phyloP scores from a whole-genome alignment of 2,888 invertebrate species.

The Tortricodes alternella region DNA sequence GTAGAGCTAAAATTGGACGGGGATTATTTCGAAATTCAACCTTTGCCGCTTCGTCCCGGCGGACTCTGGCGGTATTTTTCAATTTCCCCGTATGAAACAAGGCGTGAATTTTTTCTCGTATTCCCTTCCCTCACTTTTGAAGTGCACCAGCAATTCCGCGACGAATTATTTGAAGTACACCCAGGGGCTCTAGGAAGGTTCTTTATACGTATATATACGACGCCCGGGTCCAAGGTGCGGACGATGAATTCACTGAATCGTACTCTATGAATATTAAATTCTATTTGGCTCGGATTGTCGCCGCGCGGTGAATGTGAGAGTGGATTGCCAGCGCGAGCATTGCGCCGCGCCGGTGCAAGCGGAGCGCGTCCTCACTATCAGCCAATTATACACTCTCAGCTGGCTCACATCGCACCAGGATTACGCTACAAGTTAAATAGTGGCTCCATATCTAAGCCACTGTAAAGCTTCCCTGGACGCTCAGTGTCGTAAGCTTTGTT shows the following conservation, averaged over 20 bases:
- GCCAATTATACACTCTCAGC: slow-evolving; percentile 24
- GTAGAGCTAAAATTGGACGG: slow-evolving; percentile 44
- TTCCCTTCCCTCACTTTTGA: slow-evolving; percentile 62
- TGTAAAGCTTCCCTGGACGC: slow-evolving; percentile 17
- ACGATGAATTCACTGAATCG: slow-evolving; percentile 80
- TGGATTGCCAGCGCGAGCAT: slow-evolving; percentile 42
- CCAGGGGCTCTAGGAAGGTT: slow-evolving; percentile 70
- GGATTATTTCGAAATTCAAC: slow-evolving; percentile 55
- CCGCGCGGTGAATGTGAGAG: slow-evolving; percentile 68
- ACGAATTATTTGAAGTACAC: slow-evolving; percentile 77
- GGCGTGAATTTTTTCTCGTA: slow-evolving; percentile 58
- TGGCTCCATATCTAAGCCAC: slow-evolving; percentile 8
- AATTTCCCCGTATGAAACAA: slow-evolving; percentile 72
- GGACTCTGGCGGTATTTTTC: slow-evolving; percentile 67
- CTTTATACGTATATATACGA: slow-evolving; percentile 79
- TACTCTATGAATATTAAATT: slow-evolving; percentile 82
- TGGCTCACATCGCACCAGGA: slow-evolving; percentile 18
- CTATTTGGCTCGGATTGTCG: slow-evolving; percentile 77
- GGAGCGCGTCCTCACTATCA: slow-evolving; percentile 34
- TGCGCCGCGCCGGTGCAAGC: slow-evolving; percentile 40
- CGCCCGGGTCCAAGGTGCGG: slow-evolving; percentile 75
- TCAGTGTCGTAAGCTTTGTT: slow-evolving; percentile 21
- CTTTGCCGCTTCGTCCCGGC: slow-evolving; percentile 52
- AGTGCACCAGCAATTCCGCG: slow-evolving; percentile 72
- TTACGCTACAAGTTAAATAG: slow-evolving; percentile 24